Evolutionary conservation across 2,797 vertebrate genomes (phyloP), one percentile per base, ranked within the genome.

Genomic region (Antrozous pallidus): DNA sequence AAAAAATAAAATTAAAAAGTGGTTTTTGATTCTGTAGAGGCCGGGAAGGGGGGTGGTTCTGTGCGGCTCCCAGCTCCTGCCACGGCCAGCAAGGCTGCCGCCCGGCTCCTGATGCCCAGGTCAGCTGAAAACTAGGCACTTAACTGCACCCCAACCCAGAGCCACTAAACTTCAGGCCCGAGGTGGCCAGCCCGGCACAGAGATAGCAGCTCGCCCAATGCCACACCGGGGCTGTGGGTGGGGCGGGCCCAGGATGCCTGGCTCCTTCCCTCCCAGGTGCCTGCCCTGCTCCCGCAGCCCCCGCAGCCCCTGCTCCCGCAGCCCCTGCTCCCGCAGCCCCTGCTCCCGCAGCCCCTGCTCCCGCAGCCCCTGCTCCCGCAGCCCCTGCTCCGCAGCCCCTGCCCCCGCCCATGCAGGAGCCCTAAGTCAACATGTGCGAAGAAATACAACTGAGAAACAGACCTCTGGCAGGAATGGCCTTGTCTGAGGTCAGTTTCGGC

Each of bases 51-150:
- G 18, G 42, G 3, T 1, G 22, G 56, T 0, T 26, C 81, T 6
- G 38, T 12, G 5, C 16, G 24, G 67, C n/a, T 36, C 49, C 61
- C 4, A 82, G 65, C 38, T 40, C 77, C 54, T 9, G 2, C 38
- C 17, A 12, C 3, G 8, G 49, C 51, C 8, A 0, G 8, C 31
- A 38, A 24, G 0, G 5, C 31, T 42, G 17, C 13, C 12, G 12
- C 38, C n/a, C 49, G 7, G 16, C 9, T 51, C 63, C 69, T 3
- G 9, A 17, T 33, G 47, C 24, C 8, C 28, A 3, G 33, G 31
- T 47, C 75, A 63, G 70, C n/a, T 58, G 77, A 67, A n/a, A 61
- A 26, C 49, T 70, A 91, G 58, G 77, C 42, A 14, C 40, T 51
- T 4, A 22, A 45, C 1, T 20, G 31, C 10, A 49, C n/a, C 65